phyloP scores from a whole-genome alignment of 2,797 vertebrate genomes.

The Poeciliopsis presidionis region DNA sequence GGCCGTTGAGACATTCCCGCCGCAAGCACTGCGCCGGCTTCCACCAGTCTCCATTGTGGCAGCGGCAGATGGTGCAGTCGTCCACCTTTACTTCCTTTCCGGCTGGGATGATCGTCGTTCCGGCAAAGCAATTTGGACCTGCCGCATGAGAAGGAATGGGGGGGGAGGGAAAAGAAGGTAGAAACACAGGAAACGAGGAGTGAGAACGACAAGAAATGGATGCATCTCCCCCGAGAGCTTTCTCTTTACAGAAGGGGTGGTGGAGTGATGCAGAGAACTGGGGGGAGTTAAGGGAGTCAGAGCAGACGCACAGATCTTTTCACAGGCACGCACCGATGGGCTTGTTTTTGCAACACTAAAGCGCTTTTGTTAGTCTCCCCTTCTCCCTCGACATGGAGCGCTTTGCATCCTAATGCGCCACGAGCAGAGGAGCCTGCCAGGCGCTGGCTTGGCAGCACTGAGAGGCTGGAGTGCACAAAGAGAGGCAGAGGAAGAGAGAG shows the following conservation, averaged over 20 bases:
- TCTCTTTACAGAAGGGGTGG: conserved; percentile 60
- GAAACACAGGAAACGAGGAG: conserved; percentile 51
- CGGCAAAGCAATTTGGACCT: conserved; percentile 99
- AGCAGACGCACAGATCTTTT: conserved; percentile 82
- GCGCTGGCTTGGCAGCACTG: conserved; percentile 73
- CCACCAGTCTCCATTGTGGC: conserved; percentile 99
- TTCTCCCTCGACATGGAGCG: conserved; percentile 77
- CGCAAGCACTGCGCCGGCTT: conserved; percentile 98
- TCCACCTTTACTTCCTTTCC: conserved; percentile 99
- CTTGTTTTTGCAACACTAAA: conserved; percentile 85
- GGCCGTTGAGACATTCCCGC: conserved; percentile 97
- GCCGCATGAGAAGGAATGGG: conserved; percentile 64
- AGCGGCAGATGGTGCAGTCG: conserved; percentile 99
- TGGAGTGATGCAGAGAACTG: conserved; percentile 70
- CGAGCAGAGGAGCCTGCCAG: conserved; percentile 76
- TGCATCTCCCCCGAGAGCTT: conserved; percentile 68
- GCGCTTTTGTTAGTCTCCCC: conserved; percentile 82
- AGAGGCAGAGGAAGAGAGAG: conserved; percentile 55
- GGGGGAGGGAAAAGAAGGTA: neutral
- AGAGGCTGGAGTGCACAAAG: conserved; percentile 69
- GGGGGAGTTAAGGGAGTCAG: conserved; percentile 71
- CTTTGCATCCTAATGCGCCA: conserved; percentile 82
- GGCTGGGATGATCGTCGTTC: conserved; percentile 98
- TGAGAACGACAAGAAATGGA: conserved; percentile 68
- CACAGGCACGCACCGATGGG: conserved; percentile 80